Percentiles rank a stretch among this genome's conserved stretches.
These are phyloP conservation scores for Amniataba percoides DNA, from an alignment of 2,797 vertebrate genomes.

Conservation along the genomic window DNA sequence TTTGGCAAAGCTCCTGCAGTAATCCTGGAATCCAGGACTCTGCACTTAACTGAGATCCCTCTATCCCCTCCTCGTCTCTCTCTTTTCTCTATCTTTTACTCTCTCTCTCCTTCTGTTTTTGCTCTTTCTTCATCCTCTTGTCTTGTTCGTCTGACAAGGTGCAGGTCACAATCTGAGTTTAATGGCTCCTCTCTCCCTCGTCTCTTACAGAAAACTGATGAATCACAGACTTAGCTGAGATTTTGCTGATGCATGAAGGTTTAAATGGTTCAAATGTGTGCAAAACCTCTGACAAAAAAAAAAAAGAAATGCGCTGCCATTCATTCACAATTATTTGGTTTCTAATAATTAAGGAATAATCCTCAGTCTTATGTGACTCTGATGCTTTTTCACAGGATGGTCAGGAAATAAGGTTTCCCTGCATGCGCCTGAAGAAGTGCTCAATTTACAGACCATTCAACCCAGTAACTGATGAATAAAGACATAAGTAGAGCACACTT, in stretches of 20 bases:
- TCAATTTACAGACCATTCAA: not conserved
- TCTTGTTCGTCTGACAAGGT: constrained; percentile 11
- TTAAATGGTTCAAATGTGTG: not conserved
- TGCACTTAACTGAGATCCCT: constrained; percentile 31
- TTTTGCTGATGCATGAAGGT: not conserved
- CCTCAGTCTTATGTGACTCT: not conserved
- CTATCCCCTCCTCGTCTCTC: not conserved
- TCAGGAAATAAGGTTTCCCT: not conserved
- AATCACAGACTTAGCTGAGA: constrained; percentile 1
- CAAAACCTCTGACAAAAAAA: not conserved
- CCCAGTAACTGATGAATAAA: not conserved
- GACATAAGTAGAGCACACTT: not conserved
- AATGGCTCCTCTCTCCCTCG: not conserved
- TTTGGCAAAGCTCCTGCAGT: constrained; percentile 44
- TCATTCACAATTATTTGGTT: not conserved
- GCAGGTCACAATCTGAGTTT: not conserved
- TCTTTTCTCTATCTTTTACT: not conserved
- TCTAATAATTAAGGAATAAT: not conserved
- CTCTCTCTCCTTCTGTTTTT: constrained; percentile 1
- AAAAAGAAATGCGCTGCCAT: not conserved
- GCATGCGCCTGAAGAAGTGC: too few species aligned
- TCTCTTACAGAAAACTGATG: constrained; percentile 16
- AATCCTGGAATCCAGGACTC: constrained; percentile 53
- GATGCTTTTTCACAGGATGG: not conserved
- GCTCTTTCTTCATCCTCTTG: not conserved